These are phyloP conservation scores for Berghia stephanieae DNA, from an alignment of 1,140 invertebrate genomes.

Conservation along the genomic window DNA sequence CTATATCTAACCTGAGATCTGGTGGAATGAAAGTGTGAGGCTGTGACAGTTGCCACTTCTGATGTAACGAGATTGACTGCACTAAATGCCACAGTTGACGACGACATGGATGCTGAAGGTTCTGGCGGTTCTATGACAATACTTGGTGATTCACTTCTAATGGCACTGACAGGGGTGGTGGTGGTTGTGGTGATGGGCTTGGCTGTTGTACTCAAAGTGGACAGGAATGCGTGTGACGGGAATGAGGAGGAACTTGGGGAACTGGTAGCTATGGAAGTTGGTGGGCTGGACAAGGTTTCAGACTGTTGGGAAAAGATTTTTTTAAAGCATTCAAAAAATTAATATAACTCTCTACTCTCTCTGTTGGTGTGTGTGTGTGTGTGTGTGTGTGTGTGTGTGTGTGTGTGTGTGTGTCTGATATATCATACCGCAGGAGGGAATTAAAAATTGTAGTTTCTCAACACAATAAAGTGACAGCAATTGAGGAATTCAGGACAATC, in stretches of 20 bases:
- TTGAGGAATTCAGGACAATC: too few species aligned
- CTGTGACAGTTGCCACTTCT: not conserved
- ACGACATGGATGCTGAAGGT: too few species aligned
- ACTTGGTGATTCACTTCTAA: not conserved
- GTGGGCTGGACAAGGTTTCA: not conserved
- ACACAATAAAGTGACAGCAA: too few species aligned
- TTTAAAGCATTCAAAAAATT: too few species aligned
- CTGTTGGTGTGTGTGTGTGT: not conserved
- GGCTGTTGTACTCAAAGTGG: not conserved
- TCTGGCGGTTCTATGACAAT: too few species aligned
- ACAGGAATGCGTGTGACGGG: not conserved
- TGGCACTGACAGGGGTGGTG: not conserved
- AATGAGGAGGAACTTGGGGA: not conserved
- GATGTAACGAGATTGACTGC: not conserved
- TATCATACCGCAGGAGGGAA: not conserved
- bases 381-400: constrained; percentile 11
- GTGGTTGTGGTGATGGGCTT: not conserved
- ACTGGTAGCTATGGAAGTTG: not conserved
- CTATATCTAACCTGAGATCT: not conserved
- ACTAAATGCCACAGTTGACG: too few species aligned
- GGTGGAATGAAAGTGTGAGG: not conserved
- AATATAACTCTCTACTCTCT: too few species aligned
- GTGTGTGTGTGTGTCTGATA: not conserved
- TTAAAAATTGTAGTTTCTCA: not conserved
- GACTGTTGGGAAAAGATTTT: not conserved